Evolutionary conservation across 1,140 invertebrate genomes (phyloP), one percentile per base, ranked within the genome.

Genomic region (Caerostris extrusa): DNA sequence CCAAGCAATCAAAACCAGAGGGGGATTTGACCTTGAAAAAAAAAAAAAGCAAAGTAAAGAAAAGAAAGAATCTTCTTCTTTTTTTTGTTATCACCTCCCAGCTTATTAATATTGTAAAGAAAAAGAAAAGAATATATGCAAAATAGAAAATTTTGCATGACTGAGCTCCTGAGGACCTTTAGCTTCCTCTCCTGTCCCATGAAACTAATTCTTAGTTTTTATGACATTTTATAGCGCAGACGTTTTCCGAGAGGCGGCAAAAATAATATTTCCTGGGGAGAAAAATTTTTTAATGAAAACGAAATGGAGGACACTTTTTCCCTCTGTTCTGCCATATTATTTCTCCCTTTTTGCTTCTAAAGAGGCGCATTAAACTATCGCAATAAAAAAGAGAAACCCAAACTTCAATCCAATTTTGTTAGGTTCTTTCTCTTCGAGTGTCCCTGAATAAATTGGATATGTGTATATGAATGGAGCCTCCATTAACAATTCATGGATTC

Each of bases 141-240:
- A 34, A 34, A 64, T 64, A n/a, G n/a, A n/a, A n/a, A n/a, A n/a
- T n/a, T n/a, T n/a, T n/a, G n/a, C n/a, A n/a, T n/a, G n/a, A n/a
- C 61, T 17, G 61, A 64, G 17, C 3, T 7, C 17, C 3, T 1
- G 7, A 64, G 7, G 50, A 8, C 50, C 50, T 17, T 83, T 83
- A 2, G 4, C 81, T 55, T 88, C 86, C 60, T 50, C 19, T 57
- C 5, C 61, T 17, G 6, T 53, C n/a, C 60, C 60, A 67, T 53
- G 67, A 88, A 88, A 88, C 60, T 88, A 88, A 88, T 88, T 88
- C n/a, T n/a, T 67, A 69, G 86, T 61, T 88, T 88, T 88, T 67
- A 67, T 88, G 87, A 69, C 64, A 50, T 89, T 69, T 89, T 56
- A 89, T 57, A 71, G 53, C n/a, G 53, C 53, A 71, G 87, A 89